These are phyloP conservation scores for Echiichthys vipera DNA, from an alignment of 2,797 vertebrate genomes.

Conservation along the genomic window DNA sequence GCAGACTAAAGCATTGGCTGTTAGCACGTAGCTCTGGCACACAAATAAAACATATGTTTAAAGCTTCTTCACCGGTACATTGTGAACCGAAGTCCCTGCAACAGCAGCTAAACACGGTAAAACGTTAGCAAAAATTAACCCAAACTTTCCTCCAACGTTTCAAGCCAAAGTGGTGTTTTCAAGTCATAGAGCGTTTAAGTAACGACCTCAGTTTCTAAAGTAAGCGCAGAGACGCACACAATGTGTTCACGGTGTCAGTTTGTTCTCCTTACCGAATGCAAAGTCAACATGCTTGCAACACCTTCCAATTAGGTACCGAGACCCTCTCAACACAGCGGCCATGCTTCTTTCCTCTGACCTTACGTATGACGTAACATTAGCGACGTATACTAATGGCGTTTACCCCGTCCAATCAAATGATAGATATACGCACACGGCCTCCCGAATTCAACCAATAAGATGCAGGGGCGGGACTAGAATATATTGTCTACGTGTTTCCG, in stretches of 20 bases:
- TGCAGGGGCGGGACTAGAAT: background rate
- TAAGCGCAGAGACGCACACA: background rate
- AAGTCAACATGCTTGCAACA: constrained; percentile 79
- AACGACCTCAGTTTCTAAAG: background rate
- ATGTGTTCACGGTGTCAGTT: background rate
- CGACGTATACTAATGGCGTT: constrained; percentile 32
- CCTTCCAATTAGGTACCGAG: constrained; percentile 77
- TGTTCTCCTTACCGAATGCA: constrained; percentile 76
- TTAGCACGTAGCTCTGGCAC: background rate
- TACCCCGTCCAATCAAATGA: constrained; percentile 63
- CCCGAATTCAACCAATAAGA: constrained; percentile 55
- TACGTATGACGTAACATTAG: constrained; percentile 44
- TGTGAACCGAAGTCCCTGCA: background rate
- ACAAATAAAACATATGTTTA: background rate
- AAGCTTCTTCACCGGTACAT: background rate
- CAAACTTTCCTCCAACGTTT: constrained; percentile 50
- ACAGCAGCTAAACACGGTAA: background rate
- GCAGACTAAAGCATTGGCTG: background rate
- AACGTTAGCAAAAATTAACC: constrained; percentile 4
- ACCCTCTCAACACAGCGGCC: constrained; percentile 84
- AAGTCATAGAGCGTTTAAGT: background rate
- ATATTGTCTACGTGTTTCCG: too few relatives aligned
- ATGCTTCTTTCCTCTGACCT: constrained; percentile 85
- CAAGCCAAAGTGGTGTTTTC: background rate
- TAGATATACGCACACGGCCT: background rate